Conservation (phyloP, 2,113 vertebrate species). For the Myxocyprinus asiaticus region DNA sequence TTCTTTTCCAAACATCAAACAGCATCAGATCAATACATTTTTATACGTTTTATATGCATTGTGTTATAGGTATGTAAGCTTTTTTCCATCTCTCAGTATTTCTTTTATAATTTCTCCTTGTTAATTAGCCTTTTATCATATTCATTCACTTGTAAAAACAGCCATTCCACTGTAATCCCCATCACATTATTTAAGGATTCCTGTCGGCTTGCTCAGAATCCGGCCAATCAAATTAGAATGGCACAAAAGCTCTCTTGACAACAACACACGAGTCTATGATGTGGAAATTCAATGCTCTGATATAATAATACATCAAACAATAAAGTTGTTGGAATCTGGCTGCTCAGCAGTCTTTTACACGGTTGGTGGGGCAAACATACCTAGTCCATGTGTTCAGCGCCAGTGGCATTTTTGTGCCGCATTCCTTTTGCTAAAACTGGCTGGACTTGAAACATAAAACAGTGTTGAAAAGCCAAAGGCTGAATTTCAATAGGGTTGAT, state of each 20-base stretch:
- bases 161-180: slow-evolving; percentile 36
- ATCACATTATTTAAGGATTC: not conserved
- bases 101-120: too few species aligned
- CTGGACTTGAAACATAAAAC: slow-evolving; percentile 24
- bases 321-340: slow-evolving; percentile 65
- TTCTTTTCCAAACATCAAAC: too few species aligned
- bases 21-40: too few species aligned
- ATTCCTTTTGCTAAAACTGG: slow-evolving; percentile 30
- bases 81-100: too few species aligned
- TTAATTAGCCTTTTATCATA: too few species aligned
- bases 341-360: slow-evolving; percentile 57
- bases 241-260: slow-evolving; percentile 43
- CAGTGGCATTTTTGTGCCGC: slow-evolving; percentile 7
- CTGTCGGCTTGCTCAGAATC: slow-evolving; percentile 27
- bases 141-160: too few species aligned
- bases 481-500: not conserved
- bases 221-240: slow-evolving; percentile 46
- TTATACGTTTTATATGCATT: too few species aligned
- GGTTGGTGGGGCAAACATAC: slow-evolving; percentile 54
- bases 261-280: slow-evolving; percentile 54
- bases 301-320: slow-evolving; percentile 61
- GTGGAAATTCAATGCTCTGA: slow-evolving; percentile 53
- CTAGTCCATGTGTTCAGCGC: slow-evolving; percentile 17
- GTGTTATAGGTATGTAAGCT: too few species aligned
- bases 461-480: not conserved